Base-by-base conservation (phyloP, 2,113 vertebrate species). In the Muntiacus muntjak region DNA sequence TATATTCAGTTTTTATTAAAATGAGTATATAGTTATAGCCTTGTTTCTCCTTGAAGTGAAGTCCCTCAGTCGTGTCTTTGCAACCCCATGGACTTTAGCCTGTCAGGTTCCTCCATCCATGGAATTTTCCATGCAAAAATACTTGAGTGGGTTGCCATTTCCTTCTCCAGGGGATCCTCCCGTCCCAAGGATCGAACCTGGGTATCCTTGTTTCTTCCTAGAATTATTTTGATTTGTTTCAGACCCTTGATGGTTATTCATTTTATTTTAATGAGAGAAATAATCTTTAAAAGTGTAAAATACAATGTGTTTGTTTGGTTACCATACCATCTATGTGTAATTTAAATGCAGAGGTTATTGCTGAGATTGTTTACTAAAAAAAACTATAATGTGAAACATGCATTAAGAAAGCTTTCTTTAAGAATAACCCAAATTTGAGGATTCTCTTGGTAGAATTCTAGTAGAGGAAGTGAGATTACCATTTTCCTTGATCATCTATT, bases 341-440 rank as follows among this genome's bases (percentile, higher is more conserved):
- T 92, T 60, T 94, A 52, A 96, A 64, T 74, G 33, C 11, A 86
- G 58, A 86, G 54, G 25, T 94, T 94, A 62, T 87, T 81, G 33
- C 28, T 94, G 50, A 82, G 25, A 81, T 81, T 95, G 52, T 90
- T 87, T 87, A 87, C 87, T 86, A 3, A 52, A 54, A 50, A 50
- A 90, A 82, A 60, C 15, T 93, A 30, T 71, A 33, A 40, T 89
- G 71, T 92, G 52, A 92, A 91, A 40, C 45, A 55, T 86, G 52
- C 54, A 54, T 89, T 92, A 87, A 71, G 33, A 50, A 93, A 67
- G 15, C n/a, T 89, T 98, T 79, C 30, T 28, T 97, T 82, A 57
- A 47, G 78, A 2, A 4, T 95, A 36, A 64, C 58, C 28, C 47
- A 94, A 25, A 0, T 82, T 95, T 40, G 93, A 94, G 90, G 93